phyloP scores from a whole-genome alignment of 2,113 vertebrate genomes.

The Microcebus jonahi region DNA sequence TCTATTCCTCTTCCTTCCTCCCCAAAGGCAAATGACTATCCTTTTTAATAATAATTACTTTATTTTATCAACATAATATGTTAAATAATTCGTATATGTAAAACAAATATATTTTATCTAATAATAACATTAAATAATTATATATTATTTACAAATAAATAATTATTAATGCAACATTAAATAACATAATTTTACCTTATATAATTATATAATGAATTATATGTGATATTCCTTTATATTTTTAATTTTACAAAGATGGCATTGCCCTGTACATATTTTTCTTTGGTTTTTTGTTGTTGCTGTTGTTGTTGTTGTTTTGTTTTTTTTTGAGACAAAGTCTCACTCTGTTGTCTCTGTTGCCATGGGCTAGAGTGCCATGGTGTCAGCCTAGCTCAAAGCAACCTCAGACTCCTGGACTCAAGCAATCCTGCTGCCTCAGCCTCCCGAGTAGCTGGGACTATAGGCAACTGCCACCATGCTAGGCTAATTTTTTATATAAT shows the following conservation, averaged over 20 bases:
- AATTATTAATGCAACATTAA: background rate
- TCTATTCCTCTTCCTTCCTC: background rate
- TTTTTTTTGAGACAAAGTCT: too few relatives aligned
- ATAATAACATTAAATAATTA: background rate
- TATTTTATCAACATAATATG: background rate
- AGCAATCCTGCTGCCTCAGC: too few relatives aligned
- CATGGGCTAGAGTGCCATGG: too few relatives aligned
- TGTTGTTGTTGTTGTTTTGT: too few relatives aligned
- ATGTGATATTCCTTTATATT: background rate
- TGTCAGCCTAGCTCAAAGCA: too few relatives aligned
- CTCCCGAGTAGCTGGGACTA: too few relatives aligned
- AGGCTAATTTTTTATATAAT: too few relatives aligned
- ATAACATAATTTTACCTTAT: background rate
- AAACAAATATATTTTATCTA: background rate
- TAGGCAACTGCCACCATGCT: too few relatives aligned
- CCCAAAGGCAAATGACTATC: background rate
- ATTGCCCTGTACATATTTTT: background rate
- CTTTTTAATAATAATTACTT: conserved; percentile 20
- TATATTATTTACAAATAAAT: background rate
- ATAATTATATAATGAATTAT: background rate
- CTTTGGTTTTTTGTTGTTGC: background rate
- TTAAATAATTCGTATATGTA: background rate
- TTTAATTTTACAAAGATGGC: background rate
- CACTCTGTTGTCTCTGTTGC: too few relatives aligned
- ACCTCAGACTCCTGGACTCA: too few relatives aligned